These are phyloP conservation scores for Dermatemys mawii DNA, from an alignment of 2,113 vertebrate genomes.

Conservation along the genomic window DNA sequence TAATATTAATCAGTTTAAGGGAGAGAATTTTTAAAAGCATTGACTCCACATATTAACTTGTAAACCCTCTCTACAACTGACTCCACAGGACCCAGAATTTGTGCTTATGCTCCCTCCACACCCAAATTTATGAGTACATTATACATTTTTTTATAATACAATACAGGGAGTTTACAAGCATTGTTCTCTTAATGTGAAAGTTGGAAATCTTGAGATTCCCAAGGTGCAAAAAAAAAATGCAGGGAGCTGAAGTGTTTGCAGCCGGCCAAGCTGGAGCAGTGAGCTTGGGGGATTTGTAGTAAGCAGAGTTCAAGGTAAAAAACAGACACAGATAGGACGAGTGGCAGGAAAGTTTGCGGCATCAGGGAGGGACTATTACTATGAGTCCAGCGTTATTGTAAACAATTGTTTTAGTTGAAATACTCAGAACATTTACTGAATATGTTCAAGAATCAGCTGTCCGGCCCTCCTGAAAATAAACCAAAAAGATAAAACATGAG, in stretches of 20 bases:
- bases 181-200: background rate
- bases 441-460: background rate
- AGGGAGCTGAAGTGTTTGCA: background rate
- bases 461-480: background rate
- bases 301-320: background rate
- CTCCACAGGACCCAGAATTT: background rate
- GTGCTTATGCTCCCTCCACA: background rate
- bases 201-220: background rate
- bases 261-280: background rate
- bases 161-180: background rate
- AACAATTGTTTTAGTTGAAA: background rate
- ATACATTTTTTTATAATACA: background rate
- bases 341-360: background rate
- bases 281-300: background rate
- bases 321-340: background rate
- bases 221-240: background rate
- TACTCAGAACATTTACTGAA: background rate
- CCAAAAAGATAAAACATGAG: background rate
- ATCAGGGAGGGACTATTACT: background rate
- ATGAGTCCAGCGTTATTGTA: background rate
- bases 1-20: background rate
- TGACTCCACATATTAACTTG: background rate
- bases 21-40: background rate
- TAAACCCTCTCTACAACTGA: background rate
- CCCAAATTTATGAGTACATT: background rate